These are phyloP conservation scores for Phasianus colchicus DNA, from an alignment of 2,113 vertebrate species.

Conservation along the genomic window DNA sequence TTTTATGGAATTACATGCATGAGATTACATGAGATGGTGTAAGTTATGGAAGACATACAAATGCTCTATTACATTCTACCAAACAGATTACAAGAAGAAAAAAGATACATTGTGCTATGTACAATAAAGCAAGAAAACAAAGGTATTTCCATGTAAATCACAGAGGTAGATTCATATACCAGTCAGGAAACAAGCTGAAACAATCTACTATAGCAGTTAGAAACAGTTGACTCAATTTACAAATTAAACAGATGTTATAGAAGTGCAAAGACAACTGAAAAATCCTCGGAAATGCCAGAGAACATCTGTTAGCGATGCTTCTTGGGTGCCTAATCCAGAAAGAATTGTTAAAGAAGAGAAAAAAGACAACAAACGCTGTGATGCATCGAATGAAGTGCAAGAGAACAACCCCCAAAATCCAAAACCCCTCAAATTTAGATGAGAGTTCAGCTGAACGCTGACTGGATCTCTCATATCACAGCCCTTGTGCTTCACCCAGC, in stretches of 20 bases:
- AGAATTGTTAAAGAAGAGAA: not conserved
- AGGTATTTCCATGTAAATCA: not conserved
- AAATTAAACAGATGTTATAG: not conserved
- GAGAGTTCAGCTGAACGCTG: not conserved
- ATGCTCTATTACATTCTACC: not conserved
- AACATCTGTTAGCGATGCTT: not conserved
- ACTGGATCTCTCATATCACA: not conserved
- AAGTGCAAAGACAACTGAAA: not conserved
- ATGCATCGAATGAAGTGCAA: not conserved
- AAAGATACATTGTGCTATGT: not conserved
- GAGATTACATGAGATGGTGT: accelerated
- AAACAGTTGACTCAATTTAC: not conserved
- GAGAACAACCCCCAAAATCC: not conserved
- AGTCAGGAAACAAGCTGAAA: not conserved
- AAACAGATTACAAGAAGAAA: not conserved
- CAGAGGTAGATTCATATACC: not conserved
- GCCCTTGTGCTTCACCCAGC: accelerated
- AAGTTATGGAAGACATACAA: not conserved
- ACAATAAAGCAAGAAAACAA: not conserved
- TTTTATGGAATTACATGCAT: not conserved
- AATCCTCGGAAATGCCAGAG: not conserved
- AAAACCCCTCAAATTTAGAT: not conserved
- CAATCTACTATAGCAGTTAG: not conserved
- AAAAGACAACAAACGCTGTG: not conserved
- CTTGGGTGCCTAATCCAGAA: not conserved